Evolutionary conservation across 2,888 invertebrate species (phyloP), one percentile per base, ranked within the genome.

Genomic region (Spilarctia lutea): DNA sequence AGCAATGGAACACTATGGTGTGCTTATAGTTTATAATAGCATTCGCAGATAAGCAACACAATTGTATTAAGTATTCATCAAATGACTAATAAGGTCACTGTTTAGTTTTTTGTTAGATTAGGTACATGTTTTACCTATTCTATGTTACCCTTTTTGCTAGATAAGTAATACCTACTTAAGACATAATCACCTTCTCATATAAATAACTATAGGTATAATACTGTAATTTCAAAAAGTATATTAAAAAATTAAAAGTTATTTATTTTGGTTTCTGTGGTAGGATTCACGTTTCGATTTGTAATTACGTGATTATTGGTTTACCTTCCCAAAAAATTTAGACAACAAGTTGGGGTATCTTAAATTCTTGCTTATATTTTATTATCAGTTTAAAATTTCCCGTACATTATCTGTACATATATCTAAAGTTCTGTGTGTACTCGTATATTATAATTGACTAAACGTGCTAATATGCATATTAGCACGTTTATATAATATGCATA

Each of bases 1-100:
- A 91, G 90, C 91, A 94, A 94, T 93, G 92, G 91, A 92, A 85
- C 89, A 89, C 88, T 76, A 78, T 81, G 86, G 88, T 89, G 89
- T 86, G 90, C 87, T 89, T 89, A 89, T 81, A 83, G 87, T 89
- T 89, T 89, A 89, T 92, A 92, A 90, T 87, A 88, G 89, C 91
- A 88, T 90, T 87, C 86, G 83, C 90, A 91, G 94, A 93, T 94
- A 94, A 93, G 92, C 86, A 77, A 81, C 87, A 85, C 89, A 88
- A 90, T 91, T 88, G 88, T 90, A 91, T 91, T 91, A 63, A 42
- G 71, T 63, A 88, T 88, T 85, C 82, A 89, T 87, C 86, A 87
- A 90, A 88, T 87, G 87, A 86, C 86, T 90, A 90, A 89, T 89
- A 86, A 72, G 87, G 79, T 75, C 73, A 78, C 83, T 78, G 76